These are phyloP conservation scores for Sylvia borin DNA, from an alignment of 2,797 vertebrate species.

Conservation along the genomic window DNA sequence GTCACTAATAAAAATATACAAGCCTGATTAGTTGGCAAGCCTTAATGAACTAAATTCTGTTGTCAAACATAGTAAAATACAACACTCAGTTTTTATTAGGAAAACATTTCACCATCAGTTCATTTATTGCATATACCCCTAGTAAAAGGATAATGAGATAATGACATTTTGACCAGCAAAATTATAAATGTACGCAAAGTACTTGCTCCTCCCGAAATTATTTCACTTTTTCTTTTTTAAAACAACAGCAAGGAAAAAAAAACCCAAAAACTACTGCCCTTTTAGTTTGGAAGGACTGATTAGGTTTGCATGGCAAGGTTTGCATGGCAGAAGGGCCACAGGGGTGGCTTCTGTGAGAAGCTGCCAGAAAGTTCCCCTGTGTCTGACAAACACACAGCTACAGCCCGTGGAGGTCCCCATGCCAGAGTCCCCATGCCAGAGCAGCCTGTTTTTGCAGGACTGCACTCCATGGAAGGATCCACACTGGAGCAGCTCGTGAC, in stretches of 20 bases:
- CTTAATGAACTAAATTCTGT: neutral
- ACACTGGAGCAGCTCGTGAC: neutral
- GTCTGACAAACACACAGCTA: neutral
- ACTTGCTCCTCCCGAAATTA: neutral
- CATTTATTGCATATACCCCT: neutral
- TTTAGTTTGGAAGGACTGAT: neutral
- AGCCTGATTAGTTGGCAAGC: neutral
- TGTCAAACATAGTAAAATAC: neutral
- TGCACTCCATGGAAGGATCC: neutral
- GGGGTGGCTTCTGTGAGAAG: neutral
- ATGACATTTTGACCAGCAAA: neutral
- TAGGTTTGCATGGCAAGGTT: neutral
- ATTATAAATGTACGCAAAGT: neutral
- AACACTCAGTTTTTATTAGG: neutral
- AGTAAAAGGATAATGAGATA: neutral
- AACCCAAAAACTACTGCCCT: neutral
- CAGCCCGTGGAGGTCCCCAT: accelerated
- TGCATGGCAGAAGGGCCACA: neutral
- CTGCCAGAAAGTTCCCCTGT: neutral
- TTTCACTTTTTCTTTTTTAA: neutral
- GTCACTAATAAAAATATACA: neutral
- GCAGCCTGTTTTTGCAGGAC: neutral
- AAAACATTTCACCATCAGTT: neutral
- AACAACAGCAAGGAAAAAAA: neutral
- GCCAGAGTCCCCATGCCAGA: too few relatives aligned